Base-by-base conservation (phyloP, 2,888 invertebrate genomes). In the Nomada lathburiana region DNA sequence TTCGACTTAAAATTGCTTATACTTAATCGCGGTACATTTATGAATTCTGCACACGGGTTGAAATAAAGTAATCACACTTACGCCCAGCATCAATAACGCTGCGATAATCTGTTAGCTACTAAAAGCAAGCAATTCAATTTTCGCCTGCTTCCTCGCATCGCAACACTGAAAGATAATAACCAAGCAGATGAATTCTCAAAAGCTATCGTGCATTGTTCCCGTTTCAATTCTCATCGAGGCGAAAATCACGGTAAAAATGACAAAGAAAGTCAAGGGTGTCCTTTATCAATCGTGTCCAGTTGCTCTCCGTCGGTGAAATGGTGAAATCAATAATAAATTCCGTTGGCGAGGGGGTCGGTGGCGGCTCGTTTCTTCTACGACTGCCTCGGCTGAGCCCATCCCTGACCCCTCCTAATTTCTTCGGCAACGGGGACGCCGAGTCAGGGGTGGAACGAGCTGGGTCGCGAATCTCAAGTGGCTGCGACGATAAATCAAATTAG, bases 401-500 rank as follows among this genome's bases (percentile, higher is more conserved):
- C 74, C 74, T 77, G 74, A 74, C 82, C 82, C 75, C 53, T 59
- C 75, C 71, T 60, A 79, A 73, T 85, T 80, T 83, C 86, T 68
- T 80, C 80, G 57, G 53, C 68, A 65, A 71, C 75, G 72, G 63
- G 62, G 72, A 65, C 67, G 74, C 60, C 71, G 62, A 59, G 64
- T 74, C 68, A 76, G 72, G 57, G 68, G 70, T 64, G 73, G 84
- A 80, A 73, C 70, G 69, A 76, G 72, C 76, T 80, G 82, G 83
- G 86, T 85, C 87, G 88, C 86, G 89, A 90, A 91, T 91, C 89
- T 89, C 89, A 89, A 91, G 89, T 89, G 88, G 87, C 80, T 83
- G 79, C 78, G 86, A 86, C 88, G 90, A 92, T 92, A 92, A 92
- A 93, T 93, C 91, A 92, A 92, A 93, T 92, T 93, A 91, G 89